A percentile compares a stretch with the other conserved stretches of the same genome.
Evolutionary conservation across 2,797 vertebrate species (phyloP).

Genomic region (Melanotaenia trifasciata): DNA sequence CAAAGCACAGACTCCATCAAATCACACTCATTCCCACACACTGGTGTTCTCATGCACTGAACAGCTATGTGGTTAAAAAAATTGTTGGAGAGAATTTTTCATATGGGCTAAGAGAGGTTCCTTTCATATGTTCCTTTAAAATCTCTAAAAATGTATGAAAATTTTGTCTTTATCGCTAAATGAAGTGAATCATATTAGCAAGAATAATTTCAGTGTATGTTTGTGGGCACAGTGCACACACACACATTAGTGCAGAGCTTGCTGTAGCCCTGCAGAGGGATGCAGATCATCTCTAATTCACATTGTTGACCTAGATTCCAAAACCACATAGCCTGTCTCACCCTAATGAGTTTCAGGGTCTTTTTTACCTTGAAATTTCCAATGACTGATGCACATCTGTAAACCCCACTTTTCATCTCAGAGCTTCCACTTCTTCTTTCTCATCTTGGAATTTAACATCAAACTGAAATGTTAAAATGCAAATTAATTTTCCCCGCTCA

Average conservation of each 20-base stretch:
- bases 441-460: conserved; percentile 76
- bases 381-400: conserved; percentile 38
- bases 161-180: conserved; percentile 59
- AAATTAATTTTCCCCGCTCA: conserved; percentile 72
- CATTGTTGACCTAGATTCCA: conserved; percentile 77
- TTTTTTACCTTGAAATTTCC: conserved; percentile 40
- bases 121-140: conserved; percentile 58
- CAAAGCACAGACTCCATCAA: conserved; percentile 73
- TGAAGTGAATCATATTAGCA: conserved; percentile 55
- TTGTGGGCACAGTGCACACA: conserved; percentile 28
- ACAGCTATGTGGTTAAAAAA: conserved; percentile 35
- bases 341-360: conserved; percentile 21
- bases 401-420: conserved; percentile 45
- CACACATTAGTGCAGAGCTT: conserved; percentile 49
- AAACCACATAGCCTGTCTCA: conserved; percentile 20
- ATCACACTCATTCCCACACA: conserved; percentile 68
- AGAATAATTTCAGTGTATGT: conserved; percentile 32
- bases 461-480: conserved; percentile 79
- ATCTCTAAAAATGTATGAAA: conserved; percentile 52
- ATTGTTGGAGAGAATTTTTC: conserved; percentile 29
- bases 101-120: conserved; percentile 50
- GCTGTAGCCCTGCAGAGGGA: conserved; percentile 67
- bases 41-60: conserved; percentile 55
- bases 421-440: conserved; percentile 48
- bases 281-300: conserved; percentile 75